phyloP scores from a whole-genome alignment of 2,888 invertebrate genomes.

The Leptothorax acervorum region DNA sequence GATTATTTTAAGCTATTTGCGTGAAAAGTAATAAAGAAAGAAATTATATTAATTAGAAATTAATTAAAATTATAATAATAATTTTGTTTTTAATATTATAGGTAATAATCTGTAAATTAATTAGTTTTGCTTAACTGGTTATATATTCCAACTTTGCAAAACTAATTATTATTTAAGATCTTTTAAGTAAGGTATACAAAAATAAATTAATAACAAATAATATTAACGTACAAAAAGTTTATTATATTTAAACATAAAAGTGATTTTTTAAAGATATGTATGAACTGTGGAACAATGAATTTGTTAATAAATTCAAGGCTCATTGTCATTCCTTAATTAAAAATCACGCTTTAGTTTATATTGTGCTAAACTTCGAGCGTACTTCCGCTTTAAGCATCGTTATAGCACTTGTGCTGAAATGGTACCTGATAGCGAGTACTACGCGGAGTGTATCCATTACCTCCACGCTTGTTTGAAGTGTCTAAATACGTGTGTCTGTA shows the following conservation, averaged over 20 bases:
- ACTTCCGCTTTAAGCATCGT: conserved; percentile 60
- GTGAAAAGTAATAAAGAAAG: not conserved
- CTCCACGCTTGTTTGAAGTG: conserved; percentile 56
- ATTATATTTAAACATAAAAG: not conserved
- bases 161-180: not conserved
- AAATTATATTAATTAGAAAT: not conserved
- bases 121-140: not conserved
- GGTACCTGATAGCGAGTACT: conserved; percentile 61
- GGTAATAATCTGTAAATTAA: not conserved
- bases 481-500: conserved; percentile 65
- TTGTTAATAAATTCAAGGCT: not conserved
- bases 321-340: conserved; percentile 24
- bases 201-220: not conserved
- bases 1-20: conserved; percentile 18
- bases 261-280: not conserved
- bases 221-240: not conserved
- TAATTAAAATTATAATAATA: not conserved
- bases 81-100: not conserved
- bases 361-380: conserved; percentile 31
- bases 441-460: conserved; percentile 66
- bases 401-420: conserved; percentile 57
- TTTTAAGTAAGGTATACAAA: not conserved
- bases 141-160: not conserved
- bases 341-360: conserved; percentile 31
- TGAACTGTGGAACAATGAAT: not conserved